Conservation (phyloP, 2,888 invertebrate genomes). For the Drosophila rubida region DNA sequence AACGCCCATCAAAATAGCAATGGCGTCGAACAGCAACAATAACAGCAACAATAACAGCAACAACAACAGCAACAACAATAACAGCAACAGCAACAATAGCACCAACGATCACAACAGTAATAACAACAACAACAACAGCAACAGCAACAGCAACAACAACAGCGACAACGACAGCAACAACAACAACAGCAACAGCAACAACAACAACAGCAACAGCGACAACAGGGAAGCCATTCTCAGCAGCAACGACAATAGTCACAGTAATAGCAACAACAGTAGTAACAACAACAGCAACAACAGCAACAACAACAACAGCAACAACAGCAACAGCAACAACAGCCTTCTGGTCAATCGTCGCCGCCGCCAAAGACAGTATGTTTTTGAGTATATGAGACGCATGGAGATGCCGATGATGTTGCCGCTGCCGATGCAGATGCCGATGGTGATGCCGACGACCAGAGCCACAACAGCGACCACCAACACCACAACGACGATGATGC, state of each 20-base stretch:
- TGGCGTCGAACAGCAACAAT: slow-evolving; percentile 46
- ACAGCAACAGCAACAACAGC: slow-evolving; percentile 5
- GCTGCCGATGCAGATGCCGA: slow-evolving; percentile 4
- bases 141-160: slow-evolving; percentile 38
- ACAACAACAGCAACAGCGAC: neutral
- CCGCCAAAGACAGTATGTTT: slow-evolving; percentile 19
- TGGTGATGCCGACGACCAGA: slow-evolving; percentile 2
- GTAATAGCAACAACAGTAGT: no score
- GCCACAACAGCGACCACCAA: neutral
- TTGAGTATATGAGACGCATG: slow-evolving; percentile 28
- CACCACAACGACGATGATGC: neutral
- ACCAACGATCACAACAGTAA: neutral
- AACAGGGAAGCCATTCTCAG: neutral
- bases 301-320: slow-evolving; percentile 3
- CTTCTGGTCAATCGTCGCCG: slow-evolving; percentile 11
- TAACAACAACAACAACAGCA: neutral
- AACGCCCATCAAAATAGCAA: slow-evolving; percentile 42
- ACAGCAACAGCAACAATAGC: neutral
- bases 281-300: neutral
- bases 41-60: slow-evolving; percentile 27
- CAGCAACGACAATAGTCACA: neutral
- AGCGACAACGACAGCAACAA: slow-evolving; percentile 13
- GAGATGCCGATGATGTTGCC: slow-evolving; percentile 22
- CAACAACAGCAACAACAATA: slow-evolving; percentile 1
- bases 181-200: neutral